Conservation (phyloP, 2,797 vertebrate species). For the Cuculus canorus region DNA sequence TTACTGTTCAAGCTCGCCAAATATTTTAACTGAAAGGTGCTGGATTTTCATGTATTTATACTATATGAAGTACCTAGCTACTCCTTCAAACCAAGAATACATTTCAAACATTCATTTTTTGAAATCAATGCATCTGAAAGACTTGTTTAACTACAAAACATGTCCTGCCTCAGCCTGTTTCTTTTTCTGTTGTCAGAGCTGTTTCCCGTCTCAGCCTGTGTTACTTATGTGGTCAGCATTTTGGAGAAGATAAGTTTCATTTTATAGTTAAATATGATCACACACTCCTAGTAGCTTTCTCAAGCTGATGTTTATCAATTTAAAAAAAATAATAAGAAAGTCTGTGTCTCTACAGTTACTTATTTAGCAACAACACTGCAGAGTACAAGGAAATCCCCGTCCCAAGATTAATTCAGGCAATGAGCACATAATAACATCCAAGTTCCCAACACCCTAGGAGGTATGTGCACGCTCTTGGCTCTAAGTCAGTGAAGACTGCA, state of each 20-base stretch:
- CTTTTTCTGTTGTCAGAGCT: background rate
- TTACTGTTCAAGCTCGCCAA: background rate
- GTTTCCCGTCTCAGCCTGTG: background rate
- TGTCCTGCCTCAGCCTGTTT: background rate
- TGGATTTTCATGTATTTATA: background rate
- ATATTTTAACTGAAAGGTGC: background rate
- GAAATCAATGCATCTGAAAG: background rate
- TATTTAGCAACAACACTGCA: background rate
- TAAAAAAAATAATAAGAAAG: background rate
- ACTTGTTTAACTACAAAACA: background rate
- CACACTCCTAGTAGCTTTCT: background rate
- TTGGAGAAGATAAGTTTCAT: background rate
- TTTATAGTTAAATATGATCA: background rate
- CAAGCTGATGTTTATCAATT: background rate
- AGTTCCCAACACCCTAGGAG: background rate
- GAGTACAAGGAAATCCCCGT: background rate
- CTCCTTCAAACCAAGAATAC: background rate
- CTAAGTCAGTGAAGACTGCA: background rate
- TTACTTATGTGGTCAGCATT: background rate
- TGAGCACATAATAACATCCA: background rate
- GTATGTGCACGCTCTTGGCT: rapidly evolving
- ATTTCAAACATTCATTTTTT: background rate
- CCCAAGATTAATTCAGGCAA: background rate
- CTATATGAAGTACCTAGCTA: background rate
- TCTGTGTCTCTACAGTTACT: background rate